A percentile compares a stretch with the other conserved stretches of the same genome.
These are phyloP conservation scores for Pseudomyrmex dendroicus DNA, from an alignment of 1,140 invertebrate genomes.

Conservation along the genomic window DNA sequence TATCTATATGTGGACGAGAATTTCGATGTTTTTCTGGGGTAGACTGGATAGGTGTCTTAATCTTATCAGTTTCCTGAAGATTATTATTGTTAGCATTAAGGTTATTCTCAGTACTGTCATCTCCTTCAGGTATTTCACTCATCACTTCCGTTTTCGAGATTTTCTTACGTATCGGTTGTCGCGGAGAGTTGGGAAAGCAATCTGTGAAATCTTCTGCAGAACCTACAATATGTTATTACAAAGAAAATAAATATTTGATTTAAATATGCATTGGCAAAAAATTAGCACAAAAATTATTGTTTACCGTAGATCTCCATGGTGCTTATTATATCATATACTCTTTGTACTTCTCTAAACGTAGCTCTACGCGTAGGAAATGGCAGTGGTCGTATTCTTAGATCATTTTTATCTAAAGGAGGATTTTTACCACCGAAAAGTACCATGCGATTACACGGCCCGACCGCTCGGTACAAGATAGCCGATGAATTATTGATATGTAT, in stretches of 20 bases:
- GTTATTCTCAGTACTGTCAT: conserved; percentile 46
- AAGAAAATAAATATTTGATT: not conserved
- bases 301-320: conserved; percentile 91
- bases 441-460: conserved; percentile 89
- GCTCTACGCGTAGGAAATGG: conserved; percentile 94
- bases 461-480: conserved; percentile 92
- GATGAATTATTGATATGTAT: conserved; percentile 88
- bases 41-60: conserved; percentile 62
- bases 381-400: conserved; percentile 89
- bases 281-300: conserved; percentile 56
- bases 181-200: conserved; percentile 81
- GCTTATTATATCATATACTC: conserved; percentile 90
- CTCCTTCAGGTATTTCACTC: conserved; percentile 67
- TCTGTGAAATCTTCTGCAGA: conserved; percentile 85
- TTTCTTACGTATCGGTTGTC: conserved; percentile 78
- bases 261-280: not conserved
- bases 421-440: conserved; percentile 92
- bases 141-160: conserved; percentile 68
- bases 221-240: conserved; percentile 80
- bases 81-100: conserved; percentile 26
- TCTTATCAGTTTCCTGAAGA: conserved; percentile 69
- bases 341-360: conserved; percentile 92
- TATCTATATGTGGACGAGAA: conserved; percentile 80
- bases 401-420: conserved; percentile 88
- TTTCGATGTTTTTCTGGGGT: conserved; percentile 71